Evolutionary conservation across 2,888 invertebrate species (phyloP), one percentile per base, ranked within the genome.

Genomic region (Cataglyphis cursor): DNA sequence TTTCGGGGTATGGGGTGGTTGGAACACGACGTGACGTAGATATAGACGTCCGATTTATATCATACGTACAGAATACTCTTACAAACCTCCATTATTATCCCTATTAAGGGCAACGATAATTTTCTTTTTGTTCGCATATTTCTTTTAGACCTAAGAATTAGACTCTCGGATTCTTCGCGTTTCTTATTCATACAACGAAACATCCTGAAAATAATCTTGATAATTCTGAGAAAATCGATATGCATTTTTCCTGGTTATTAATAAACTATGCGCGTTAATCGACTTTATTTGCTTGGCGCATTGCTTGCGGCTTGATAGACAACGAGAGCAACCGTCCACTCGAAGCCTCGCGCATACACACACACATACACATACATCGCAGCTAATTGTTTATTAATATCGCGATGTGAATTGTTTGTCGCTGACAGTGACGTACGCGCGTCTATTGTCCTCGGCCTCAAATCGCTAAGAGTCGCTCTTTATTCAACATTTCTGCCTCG

Each of bases 371-470:
- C 21, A 44, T 10, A 82, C 74, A 75, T 78, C 65, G 51, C 62
- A 68, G 87, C 74, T 88, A 89, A 89, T 89, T 89, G 89, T 89
- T 89, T 85, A 87, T 89, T 89, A 89, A 89, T 89, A 87, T 80
- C 75, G 65, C 78, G 85, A 83, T 66, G 81, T 73, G 72, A n/a
- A 85, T 80, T 85, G 70, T 86, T 85, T 83, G 78, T 85, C 87
- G 78, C 28, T 28, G 70, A 73, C 74, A 88, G 81, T 73, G 51
- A 75, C 61, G 44, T 31, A 62, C 59, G 54, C 41, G 18, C 9
- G 66, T 31, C 41, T 28, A 76, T 76, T 41, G 66, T 57, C 54
- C 54, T 57, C 76, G 54, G 57, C 15, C 54, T 66, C 54, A 41
- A 76, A 65, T 66, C 28, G 66, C 62, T 35, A 28, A 57, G 54